Evolutionary conservation across 2,888 invertebrate genomes (phyloP), one percentile per base, ranked within the genome.

Genomic region (Diarsia rubi): DNA sequence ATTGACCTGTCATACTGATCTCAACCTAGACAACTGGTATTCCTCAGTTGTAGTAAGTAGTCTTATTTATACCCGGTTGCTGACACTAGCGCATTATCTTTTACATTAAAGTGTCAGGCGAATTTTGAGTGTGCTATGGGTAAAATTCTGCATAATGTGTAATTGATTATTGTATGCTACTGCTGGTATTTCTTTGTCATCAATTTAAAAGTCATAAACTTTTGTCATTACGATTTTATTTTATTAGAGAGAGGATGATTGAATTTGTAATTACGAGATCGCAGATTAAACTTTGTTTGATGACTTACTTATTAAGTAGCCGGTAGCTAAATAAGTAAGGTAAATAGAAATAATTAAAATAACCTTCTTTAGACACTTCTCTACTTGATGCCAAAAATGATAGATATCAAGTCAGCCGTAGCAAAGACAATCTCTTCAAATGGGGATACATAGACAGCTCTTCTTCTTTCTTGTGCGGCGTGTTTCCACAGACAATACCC

Each of bases 211-310:
- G 21, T n/a, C 24, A 24, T 69, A 24, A 14, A 21, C 52, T 57
- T 69, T 14, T 57, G 12, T 54, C n/a, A 9, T 8, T 27, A 37
- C 11, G 16, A 44, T 69, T 73, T 52, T 73, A 44, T 62, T 73
- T 74, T 31, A 31, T 24, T 62, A 11, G 1, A 21, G 31, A 74
- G 31, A 12, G 3, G 5, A 5, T n/a, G 42, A 60, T 49, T 74
- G 19, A 11, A 45, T 71, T 52, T 31, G 31, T 1, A 11, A 70
- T 57, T 57, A n/a, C 11, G 21, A 57, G 19, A n/a, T n/a, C 5
- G 19, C 14, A 24, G 54, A 54, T 14, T 52, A 52, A 1, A 52
- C 4, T 52, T 4, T n/a, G 12, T n/a, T 52, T n/a, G n/a, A 52
- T 4, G 12, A 24, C n/a, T 52, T 45, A 37, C 11, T 57, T 24